phyloP scores from a whole-genome alignment of 2,113 vertebrate species.

The Motacilla tschutschensis region DNA sequence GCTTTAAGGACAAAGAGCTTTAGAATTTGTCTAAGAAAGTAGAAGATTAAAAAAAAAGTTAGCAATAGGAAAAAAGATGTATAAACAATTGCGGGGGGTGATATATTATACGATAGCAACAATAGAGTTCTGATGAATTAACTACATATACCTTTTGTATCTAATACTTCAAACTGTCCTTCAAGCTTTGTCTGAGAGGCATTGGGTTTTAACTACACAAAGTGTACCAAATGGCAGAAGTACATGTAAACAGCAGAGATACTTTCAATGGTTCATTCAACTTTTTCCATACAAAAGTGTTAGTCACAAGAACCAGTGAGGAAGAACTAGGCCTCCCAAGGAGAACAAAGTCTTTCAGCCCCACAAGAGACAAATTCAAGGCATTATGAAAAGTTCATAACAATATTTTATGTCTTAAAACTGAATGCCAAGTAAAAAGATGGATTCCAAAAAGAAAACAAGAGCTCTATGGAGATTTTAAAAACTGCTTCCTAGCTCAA shows the following conservation, averaged over 20 bases:
- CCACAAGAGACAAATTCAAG: neutral
- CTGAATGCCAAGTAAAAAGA: slow-evolving; percentile 5
- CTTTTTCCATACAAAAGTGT: neutral
- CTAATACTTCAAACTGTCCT: neutral
- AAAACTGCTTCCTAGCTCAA: neutral
- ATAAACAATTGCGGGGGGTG: neutral
- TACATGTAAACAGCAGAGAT: neutral
- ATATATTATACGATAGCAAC: neutral
- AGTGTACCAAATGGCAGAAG: neutral
- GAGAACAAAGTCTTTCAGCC: slow-evolving; percentile 23
- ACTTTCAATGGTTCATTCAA: neutral
- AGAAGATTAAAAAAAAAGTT: neutral
- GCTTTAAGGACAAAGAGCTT: slow-evolving; percentile 6
- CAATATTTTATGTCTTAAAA: slow-evolving; percentile 31
- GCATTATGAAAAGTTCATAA: neutral
- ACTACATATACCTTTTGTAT: neutral
- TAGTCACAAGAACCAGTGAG: neutral
- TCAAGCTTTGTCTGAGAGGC: neutral
- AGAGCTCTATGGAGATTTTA: neutral
- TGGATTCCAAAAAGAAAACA: neutral
- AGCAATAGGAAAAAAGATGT: neutral
- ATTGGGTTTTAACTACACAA: neutral
- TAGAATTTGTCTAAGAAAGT: neutral
- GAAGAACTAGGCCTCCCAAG: neutral
- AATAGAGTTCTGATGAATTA: neutral